Conservation (phyloP, 2,797 vertebrate genomes). For the Phataginus tetradactyla region DNA sequence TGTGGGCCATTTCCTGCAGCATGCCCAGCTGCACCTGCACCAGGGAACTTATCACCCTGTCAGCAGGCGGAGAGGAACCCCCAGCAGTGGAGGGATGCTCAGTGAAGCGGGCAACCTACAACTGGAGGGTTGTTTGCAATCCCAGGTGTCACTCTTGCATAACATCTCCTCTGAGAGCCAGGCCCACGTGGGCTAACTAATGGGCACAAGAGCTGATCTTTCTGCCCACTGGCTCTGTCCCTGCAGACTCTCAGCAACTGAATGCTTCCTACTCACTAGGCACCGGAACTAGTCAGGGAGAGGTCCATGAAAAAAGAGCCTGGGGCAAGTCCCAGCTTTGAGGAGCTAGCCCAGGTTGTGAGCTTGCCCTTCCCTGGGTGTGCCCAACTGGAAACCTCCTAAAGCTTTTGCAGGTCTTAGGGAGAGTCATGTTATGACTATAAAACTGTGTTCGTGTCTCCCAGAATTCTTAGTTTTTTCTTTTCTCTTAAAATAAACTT, state of each 20-base stretch:
- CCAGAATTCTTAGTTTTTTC: neutral
- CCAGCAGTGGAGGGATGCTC: neutral
- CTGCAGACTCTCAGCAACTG: neutral
- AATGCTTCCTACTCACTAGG: neutral
- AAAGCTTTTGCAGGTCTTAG: neutral
- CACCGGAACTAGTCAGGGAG: neutral
- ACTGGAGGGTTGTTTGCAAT: neutral
- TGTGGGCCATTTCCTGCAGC: neutral
- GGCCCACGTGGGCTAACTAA: neutral
- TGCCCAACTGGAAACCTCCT: neutral
- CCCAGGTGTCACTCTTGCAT: neutral
- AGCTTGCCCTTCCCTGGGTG: rapidly evolving
- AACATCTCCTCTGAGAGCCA: neutral
- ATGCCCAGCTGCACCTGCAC: neutral
- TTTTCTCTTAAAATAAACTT: neutral
- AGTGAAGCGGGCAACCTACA: neutral
- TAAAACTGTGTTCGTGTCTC: neutral
- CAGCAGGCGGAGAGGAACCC: neutral
- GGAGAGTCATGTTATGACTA: neutral
- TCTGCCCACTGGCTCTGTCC: neutral
- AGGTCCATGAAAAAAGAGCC: neutral
- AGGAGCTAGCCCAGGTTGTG: neutral
- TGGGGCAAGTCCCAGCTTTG: neutral
- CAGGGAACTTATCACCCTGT: neutral
- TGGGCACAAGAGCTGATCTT: neutral